These are phyloP conservation scores for Rhopalosiphum nymphaeae DNA, from an alignment of 2,888 invertebrate species.

Conservation along the genomic window DNA sequence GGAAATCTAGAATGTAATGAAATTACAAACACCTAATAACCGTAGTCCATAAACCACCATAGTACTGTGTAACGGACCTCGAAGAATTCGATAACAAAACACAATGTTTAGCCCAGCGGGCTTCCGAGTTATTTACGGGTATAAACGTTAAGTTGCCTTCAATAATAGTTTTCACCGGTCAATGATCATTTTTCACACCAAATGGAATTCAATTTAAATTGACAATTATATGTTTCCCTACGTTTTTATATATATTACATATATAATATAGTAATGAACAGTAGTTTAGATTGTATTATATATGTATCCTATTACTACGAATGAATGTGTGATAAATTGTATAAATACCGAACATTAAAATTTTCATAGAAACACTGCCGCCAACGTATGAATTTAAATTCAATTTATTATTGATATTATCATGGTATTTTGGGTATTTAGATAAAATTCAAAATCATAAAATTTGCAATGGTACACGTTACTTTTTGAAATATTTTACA, in stretches of 20 bases:
- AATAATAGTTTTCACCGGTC: neutral
- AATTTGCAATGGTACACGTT: neutral
- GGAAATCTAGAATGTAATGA: neutral
- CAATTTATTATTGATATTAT: too few relatives aligned
- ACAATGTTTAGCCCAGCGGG: neutral
- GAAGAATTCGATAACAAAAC: constrained; percentile 15
- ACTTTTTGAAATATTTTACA: neutral
- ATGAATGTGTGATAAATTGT: neutral
- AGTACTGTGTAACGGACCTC: neutral
- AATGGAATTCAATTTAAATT: constrained; percentile 1
- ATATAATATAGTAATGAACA: neutral
- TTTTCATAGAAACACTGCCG: too few relatives aligned
- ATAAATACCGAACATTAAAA: too few relatives aligned
- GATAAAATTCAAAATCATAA: neutral
- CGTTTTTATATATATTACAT: neutral
- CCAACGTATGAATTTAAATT: too few relatives aligned
- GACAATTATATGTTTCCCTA: neutral
- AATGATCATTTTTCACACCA: neutral
- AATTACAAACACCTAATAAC: constrained; percentile 5
- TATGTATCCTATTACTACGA: too few relatives aligned
- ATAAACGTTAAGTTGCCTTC: neutral
- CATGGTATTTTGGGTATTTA: neutral
- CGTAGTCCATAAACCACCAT: neutral
- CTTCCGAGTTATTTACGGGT: neutral
- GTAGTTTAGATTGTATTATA: neutral